Evolutionary conservation across 2,888 invertebrate species (phyloP), one percentile per base, ranked within the genome.

Genomic region (Azorinus chamasolen): DNA sequence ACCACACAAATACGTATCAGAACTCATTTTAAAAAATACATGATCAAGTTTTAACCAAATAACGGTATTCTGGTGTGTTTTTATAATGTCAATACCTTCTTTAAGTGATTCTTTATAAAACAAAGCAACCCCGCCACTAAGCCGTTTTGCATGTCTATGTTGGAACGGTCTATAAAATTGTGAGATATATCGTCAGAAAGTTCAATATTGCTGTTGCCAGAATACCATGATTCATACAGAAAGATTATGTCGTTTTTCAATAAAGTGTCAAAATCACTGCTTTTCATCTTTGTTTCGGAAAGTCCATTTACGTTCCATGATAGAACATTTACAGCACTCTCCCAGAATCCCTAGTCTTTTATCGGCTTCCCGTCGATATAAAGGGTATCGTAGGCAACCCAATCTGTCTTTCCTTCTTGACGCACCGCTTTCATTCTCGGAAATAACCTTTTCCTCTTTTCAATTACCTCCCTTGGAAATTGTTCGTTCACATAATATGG

Each of bases 41-140:
- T 46, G 50, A 41, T 73, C 55, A n/a, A 73, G 27, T 48, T 55
- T 66, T 10, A 73, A 32, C 73, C 73, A 73, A 20, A 73, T 73
- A 41, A 62, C 41, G 27, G 62, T 66, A 37, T 66, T 66, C 55
- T 61, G 39, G 20, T 61, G 57, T 45, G 50, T 75, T 18, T 53
- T 62, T 3, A 75, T 32, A 39, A 69, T 46, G 54, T 75, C 43
- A 10, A 75, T 43, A 41, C 69, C 75, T 37, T 27, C 16, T n/a
- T 51, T 59, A n/a, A 69, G 1, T 25, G 57, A 18, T 6, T 63
- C 58, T 45, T 54, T 72, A 58, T 37, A 32, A 39, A 58, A 65
- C 8, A 72, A 12, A n/a, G 54, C 65, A 32, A 48, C 37, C 5
- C 73, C 66, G 5, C 73, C 73, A 59, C 73, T 73, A 37, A 39